Evolutionary conservation across 2,888 invertebrate species (phyloP), one percentile per base, ranked within the genome.

Genomic region (Melanotus villosus): DNA sequence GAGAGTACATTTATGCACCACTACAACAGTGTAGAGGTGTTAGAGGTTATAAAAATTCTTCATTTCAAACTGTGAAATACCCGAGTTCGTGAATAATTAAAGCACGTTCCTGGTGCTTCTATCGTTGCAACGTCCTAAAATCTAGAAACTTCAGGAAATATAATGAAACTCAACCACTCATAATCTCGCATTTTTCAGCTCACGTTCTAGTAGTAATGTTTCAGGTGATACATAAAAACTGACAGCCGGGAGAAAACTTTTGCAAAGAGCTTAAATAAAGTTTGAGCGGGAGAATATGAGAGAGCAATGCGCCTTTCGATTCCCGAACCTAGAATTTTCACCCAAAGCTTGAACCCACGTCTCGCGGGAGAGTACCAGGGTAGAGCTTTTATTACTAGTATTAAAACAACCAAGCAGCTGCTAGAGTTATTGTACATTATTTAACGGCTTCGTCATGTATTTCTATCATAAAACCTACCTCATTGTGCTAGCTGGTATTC

Each of bases 141-240:
- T 63, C 63, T 34, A 54, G 41, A 63, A 54, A 63, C 36, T 63
- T 52, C 36, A 47, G 57, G 57, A 65, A 65, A 65, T 65, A 65
- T 65, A 65, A 65, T 65, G 65, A 56, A 65, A 65, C 65, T 47
- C 23, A 56, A 57, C 65, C 57, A 57, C 65, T 57, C 57, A 65
- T 65, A 65, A 65, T 54, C 67, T 56, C 67, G 60, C 60, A 67
- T 62, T 60, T 67, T 67, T 67, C 67, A 67, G 43, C 67, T 60
- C 67, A 67, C 67, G 67, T 67, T 56, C 56, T 67, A 43, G 41
- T 67, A 67, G 67, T 67, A 60, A 67, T 67, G 60, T 67, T 67
- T 62, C 60, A 67, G 70, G 70, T 72, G 62, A 72, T 68, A 72
- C 70, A 72, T 68, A 72, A 70, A 72, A 72, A 70, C 70, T 72